These are phyloP conservation scores for Pollenia griseotomentosa DNA, from an alignment of 2,888 invertebrate species.

Conservation along the genomic window DNA sequence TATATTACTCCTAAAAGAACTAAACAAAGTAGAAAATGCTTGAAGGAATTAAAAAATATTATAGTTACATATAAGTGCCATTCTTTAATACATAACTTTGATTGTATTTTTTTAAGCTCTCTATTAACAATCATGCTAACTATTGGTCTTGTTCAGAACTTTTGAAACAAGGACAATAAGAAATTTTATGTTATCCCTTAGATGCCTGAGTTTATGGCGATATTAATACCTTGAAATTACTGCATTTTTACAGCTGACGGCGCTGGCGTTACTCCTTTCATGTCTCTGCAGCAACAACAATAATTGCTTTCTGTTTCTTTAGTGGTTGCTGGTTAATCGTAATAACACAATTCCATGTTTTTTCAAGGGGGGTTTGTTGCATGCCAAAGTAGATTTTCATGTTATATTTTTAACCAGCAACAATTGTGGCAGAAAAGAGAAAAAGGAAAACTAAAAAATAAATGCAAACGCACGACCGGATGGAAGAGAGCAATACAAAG, in stretches of 20 bases:
- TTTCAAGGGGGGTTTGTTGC: slow-evolving; percentile 37
- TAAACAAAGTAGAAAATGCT: no score
- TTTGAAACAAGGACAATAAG: no score
- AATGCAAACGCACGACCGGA: slow-evolving; percentile 12
- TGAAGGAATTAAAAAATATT: no score
- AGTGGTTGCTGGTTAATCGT: slow-evolving; percentile 39
- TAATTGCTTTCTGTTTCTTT: slow-evolving; percentile 1
- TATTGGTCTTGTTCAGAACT: no score
- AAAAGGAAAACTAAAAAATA: neutral
- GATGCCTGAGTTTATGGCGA: no score
- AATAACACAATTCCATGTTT: slow-evolving; percentile 45
- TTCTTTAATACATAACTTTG: no score
- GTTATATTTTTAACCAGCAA: slow-evolving; percentile 40
- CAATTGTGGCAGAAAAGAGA: neutral
- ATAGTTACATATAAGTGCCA: no score
- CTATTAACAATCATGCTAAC: no score
- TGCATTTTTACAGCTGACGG: neutral
- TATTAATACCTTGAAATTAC: no score
- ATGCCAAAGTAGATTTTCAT: slow-evolving; percentile 68
- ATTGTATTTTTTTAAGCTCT: no score
- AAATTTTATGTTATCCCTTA: no score
- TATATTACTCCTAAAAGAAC: no score
- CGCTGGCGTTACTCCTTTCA: neutral
- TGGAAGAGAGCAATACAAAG: slow-evolving; percentile 35
- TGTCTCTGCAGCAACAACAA: neutral